Evolutionary conservation across 92 coral and sea anemone genomes (phyloP).

Genomic region (Isaurus tuberculatus): DNA sequence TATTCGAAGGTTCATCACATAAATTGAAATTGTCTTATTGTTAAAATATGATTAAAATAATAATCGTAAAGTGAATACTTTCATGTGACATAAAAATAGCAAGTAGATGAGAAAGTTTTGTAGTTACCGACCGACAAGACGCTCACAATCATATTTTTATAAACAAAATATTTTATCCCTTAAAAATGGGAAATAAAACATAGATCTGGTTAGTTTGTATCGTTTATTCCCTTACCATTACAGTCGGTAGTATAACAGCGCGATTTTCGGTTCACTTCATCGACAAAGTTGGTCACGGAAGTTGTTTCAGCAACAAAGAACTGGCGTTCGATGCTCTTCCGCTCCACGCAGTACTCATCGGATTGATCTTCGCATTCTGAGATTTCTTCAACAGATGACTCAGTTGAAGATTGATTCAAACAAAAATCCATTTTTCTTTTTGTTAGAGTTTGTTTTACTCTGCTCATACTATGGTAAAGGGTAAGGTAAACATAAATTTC

Average conservation of each 20-base stretch:
- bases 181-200: not conserved
- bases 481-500: too few species aligned
- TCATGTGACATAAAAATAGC: not conserved
- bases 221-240: not conserved
- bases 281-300: not conserved
- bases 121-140: not conserved
- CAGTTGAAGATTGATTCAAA: conserved; percentile 11
- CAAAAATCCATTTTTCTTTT: not conserved
- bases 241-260: not conserved
- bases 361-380: not conserved
- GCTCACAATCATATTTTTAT: not conserved
- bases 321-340: conserved; percentile 2
- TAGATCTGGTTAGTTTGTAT: not conserved
- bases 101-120: not conserved
- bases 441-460: not conserved
- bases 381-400: conserved; percentile 15
- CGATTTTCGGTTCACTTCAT: not conserved
- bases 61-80: not conserved
- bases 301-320: conserved; percentile 3
- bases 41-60: not conserved
- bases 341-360: not conserved
- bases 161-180: not conserved
- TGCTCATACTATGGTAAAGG: not conserved
- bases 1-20: too few species aligned
- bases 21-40: not conserved